These are phyloP conservation scores for Acrocera orbiculus DNA, from an alignment of 2,888 invertebrate genomes.

Conservation along the genomic window DNA sequence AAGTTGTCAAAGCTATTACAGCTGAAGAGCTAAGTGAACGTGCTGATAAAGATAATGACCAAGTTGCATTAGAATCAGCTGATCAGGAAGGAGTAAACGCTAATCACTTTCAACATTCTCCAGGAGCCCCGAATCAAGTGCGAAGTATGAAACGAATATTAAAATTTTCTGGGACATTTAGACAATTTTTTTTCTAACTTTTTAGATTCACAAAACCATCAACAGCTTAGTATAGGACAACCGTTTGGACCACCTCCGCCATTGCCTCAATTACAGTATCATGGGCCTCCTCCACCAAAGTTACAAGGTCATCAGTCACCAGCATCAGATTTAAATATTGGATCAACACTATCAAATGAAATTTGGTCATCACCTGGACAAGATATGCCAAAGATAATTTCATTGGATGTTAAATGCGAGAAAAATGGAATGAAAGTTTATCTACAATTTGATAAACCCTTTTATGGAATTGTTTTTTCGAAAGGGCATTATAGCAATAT, in stretches of 20 bases:
- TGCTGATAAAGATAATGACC: slow-evolving; percentile 46
- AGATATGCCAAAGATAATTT: slow-evolving; percentile 86
- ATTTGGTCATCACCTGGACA: slow-evolving; percentile 72
- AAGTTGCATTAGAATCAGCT: slow-evolving; percentile 52
- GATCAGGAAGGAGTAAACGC: slow-evolving; percentile 35
- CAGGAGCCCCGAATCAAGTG: too few species aligned
- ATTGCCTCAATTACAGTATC: slow-evolving; percentile 45
- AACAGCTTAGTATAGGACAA: slow-evolving; percentile 33
- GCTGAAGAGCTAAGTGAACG: slow-evolving; percentile 35
- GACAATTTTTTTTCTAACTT: too few species aligned
- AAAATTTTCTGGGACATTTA: too few species aligned
- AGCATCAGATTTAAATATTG: slow-evolving; percentile 23
- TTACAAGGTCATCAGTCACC: slow-evolving; percentile 20
- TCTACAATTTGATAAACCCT: slow-evolving; percentile 84
- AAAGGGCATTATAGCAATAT: slow-evolving; percentile 88
- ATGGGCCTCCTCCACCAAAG: slow-evolving; percentile 53
- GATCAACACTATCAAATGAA: slow-evolving; percentile 40
- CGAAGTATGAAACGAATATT: too few species aligned
- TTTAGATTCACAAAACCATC: slow-evolving; percentile 34
- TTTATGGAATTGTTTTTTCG: slow-evolving; percentile 89
- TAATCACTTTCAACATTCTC: slow-evolving; percentile 32
- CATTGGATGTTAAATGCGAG: slow-evolving; percentile 85
- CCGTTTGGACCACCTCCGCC: slow-evolving; percentile 37
- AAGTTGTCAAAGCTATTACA: slow-evolving; percentile 43
- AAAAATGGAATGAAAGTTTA: slow-evolving; percentile 88